These are phyloP conservation scores for Alouatta palliata DNA, from an alignment of 2,113 vertebrate genomes.

Conservation along the genomic window DNA sequence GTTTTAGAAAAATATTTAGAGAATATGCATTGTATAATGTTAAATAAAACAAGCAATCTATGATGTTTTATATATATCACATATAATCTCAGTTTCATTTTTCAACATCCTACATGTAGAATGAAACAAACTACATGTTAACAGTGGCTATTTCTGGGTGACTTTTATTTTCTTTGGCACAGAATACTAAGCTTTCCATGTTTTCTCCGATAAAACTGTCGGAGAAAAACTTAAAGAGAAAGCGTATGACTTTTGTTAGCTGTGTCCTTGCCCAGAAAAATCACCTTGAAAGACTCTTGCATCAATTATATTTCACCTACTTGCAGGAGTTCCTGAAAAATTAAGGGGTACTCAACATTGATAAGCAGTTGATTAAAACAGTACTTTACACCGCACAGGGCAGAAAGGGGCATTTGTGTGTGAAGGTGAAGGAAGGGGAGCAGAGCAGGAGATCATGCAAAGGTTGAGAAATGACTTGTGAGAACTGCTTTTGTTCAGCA, in stretches of 20 bases:
- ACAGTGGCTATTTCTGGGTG: background rate
- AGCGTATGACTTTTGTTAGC: background rate
- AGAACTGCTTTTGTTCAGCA: constrained; percentile 64
- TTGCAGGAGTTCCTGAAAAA: constrained; percentile 37
- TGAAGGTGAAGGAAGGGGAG: constrained; percentile 48
- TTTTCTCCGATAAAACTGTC: background rate
- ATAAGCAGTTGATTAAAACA: constrained; percentile 56
- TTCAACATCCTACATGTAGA: background rate
- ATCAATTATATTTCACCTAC: constrained; percentile 6
- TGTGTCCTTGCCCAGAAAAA: background rate
- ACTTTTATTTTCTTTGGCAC: background rate
- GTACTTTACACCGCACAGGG: background rate
- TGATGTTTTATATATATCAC: background rate
- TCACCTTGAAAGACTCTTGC: constrained; percentile 44
- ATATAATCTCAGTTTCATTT: background rate
- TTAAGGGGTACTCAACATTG: constrained; percentile 54
- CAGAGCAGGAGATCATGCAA: background rate
- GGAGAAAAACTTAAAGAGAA: background rate
- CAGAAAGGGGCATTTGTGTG: constrained; percentile 19
- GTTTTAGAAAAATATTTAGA: background rate
- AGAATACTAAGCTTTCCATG: background rate
- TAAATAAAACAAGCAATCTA: background rate
- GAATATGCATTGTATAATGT: background rate
- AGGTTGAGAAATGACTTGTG: constrained; percentile 4
- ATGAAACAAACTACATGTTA: background rate